Base-by-base conservation (phyloP, 2,888 invertebrate species). In the Hyles lineata region DNA sequence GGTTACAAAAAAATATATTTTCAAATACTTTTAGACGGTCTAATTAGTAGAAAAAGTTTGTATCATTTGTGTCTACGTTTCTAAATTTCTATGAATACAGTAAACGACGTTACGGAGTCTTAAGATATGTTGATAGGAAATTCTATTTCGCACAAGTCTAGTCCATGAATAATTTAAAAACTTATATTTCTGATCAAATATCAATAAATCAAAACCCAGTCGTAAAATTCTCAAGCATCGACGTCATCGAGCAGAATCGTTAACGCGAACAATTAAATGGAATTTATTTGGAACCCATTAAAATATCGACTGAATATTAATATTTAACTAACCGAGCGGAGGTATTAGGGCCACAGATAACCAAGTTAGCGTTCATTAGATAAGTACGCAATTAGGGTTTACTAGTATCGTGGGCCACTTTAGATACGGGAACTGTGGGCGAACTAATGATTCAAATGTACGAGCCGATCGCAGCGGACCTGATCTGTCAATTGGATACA, bases 361-460 rank as follows among this genome's bases (percentile, higher is more conserved):
- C 83, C 80, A 32, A 72, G 63, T 72, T 72, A 72, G 75, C 75
- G 77, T 82, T 85, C 87, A 84, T 93, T 92, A 92, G 92, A 90
- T 91, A 93, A 93, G 86, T 85, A 89, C 83, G 86, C 89, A 87
- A 91, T 93, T 93, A 92, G 86, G 86, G 86, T 81, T 82, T 83
- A 77, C 77, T 83, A 83, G 81, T 78, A 80, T 79, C 75, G 67
- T 50, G 5, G 43, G 43, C 43, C 67, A 67, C 67, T 67, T 67
- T 50, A 67, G 67, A 67, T 67, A 67, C 35, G 67, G 50, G n/a
- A 35, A n/a, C 58, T 62, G 61, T 50, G 58, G 19, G 63, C 23
- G 35, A 59, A 62, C 23, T 32, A 67, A 58, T 23, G 21, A 35
- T 9, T 43, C 58, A 23, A 67, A 32, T 35, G 23, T 21, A 23